These are phyloP conservation scores for Cecropterus lyciades DNA, from an alignment of 1,140 invertebrate genomes.

Conservation along the genomic window DNA sequence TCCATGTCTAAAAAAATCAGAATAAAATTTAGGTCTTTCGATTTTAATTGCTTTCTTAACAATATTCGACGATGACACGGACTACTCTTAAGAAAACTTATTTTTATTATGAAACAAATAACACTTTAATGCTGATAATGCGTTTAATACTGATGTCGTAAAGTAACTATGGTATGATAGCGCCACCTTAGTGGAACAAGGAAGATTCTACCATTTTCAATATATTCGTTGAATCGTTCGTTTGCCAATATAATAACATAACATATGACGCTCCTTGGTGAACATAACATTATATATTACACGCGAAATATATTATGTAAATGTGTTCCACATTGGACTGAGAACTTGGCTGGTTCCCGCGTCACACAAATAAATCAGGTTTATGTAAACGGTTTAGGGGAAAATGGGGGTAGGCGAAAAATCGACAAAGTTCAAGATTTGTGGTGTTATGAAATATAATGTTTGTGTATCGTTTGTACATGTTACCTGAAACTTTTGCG, in stretches of 20 bases:
- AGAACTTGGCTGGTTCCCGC: slow-evolving; percentile 43
- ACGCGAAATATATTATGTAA: slow-evolving; percentile 52
- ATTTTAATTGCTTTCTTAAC: too few species aligned
- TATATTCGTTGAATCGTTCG: slow-evolving; percentile 10
- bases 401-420: slow-evolving; percentile 10
- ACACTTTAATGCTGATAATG: too few species aligned
- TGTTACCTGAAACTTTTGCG: slow-evolving; percentile 29
- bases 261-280: slow-evolving; percentile 40
- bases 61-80: too few species aligned
- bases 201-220: too few species aligned
- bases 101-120: too few species aligned
- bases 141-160: too few species aligned
- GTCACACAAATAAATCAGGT: slow-evolving; percentile 44
- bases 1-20: too few species aligned
- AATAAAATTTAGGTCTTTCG: too few species aligned
- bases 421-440: slow-evolving; percentile 37
- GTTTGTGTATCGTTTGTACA: slow-evolving; percentile 23
- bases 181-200: too few species aligned
- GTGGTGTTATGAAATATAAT: slow-evolving; percentile 40
- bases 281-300: slow-evolving; percentile 55
- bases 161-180: too few species aligned
- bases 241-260: slow-evolving; percentile 33
- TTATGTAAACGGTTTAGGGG: slow-evolving; percentile 43
- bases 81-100: too few species aligned
- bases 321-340: slow-evolving; percentile 41